Evolutionary conservation across 2,888 invertebrate genomes (phyloP), one percentile per base, ranked within the genome.

Genomic region (Sisyra terminalis): DNA sequence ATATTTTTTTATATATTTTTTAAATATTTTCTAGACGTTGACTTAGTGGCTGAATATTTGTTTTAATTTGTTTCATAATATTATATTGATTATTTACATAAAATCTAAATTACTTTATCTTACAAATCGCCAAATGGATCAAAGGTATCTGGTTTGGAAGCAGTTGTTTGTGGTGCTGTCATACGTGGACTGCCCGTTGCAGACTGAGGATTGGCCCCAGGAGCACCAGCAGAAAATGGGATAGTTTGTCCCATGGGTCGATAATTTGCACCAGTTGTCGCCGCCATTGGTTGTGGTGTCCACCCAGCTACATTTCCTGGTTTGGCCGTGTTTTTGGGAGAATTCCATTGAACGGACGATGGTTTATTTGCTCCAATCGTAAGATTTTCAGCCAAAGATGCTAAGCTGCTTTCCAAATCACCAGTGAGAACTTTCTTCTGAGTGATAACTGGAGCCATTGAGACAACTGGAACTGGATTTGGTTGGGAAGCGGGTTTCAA

Each of bases 351-450:
- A 68, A 82, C 74, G 55, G 69, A 69, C 29, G 71, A 71, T 35
- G 71, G 63, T 6, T 71, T 71, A 48, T 77, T 78, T 40, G 65
- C 61, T 67, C 87, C 87, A 59, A 89, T 89, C 53, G 80, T 75
- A 54, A 96, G 73, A 66, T 93, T 94, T 66, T 93, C 89, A 47
- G 92, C 94, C 52, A 96, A 70, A 49, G 85, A 85, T 46, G 92
- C 90, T 47, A 96, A 76, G 52, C 92, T 93, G 51, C 88, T 85
- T 61, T 96, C 94, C 60, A 96, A 68, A 64, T 94, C 94, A 41
- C 90, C 89, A 11, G 90, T 88, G 47, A 94, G 71, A 44, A 94
- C 79, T 53, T 70, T 70, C 3, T 57, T 51, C 6, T 57, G 51
- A 14, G 60, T 61, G 43, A 56, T 59, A 18, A 58, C 52, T 15